Conservation (phyloP, 2,113 vertebrate species). For the Strix aluco region DNA sequence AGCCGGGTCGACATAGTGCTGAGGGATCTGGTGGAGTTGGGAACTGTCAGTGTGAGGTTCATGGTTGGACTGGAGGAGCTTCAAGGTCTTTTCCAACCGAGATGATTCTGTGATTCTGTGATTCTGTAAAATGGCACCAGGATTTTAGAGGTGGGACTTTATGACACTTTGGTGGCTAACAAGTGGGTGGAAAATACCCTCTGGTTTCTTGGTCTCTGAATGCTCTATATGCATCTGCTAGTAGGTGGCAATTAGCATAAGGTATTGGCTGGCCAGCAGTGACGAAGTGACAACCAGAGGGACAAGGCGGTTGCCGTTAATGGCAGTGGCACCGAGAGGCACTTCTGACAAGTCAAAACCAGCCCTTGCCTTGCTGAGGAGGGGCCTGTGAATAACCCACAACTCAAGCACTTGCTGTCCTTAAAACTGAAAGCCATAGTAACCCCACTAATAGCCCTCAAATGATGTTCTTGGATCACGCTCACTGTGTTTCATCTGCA, state of each 20-base stretch:
- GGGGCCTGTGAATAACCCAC: background rate
- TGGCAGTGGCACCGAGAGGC: background rate
- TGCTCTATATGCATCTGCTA: background rate
- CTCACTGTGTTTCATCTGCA: background rate
- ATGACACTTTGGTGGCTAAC: background rate
- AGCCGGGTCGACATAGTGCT: too few relatives aligned
- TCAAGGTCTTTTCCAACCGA: too few relatives aligned
- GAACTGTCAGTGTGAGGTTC: too few relatives aligned
- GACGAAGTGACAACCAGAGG: background rate
- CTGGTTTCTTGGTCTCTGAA: background rate
- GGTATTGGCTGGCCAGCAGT: background rate
- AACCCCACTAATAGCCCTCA: background rate
- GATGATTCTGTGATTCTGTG: too few relatives aligned
- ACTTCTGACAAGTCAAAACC: background rate
- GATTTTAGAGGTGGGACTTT: background rate
- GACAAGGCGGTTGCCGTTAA: background rate
- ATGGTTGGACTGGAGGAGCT: too few relatives aligned
- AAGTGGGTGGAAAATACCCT: background rate
- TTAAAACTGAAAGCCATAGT: background rate
- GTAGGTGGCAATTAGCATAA: background rate
- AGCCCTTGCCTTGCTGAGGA: background rate
- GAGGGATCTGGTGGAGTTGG: too few relatives aligned
- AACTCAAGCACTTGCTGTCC: accelerated
- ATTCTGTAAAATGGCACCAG: background rate
- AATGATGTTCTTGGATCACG: background rate